A percentile compares a stretch with the other conserved stretches of the same genome.
Conservation (phyloP, 2,888 invertebrate species). For the Yponomeuta malinellus region DNA sequence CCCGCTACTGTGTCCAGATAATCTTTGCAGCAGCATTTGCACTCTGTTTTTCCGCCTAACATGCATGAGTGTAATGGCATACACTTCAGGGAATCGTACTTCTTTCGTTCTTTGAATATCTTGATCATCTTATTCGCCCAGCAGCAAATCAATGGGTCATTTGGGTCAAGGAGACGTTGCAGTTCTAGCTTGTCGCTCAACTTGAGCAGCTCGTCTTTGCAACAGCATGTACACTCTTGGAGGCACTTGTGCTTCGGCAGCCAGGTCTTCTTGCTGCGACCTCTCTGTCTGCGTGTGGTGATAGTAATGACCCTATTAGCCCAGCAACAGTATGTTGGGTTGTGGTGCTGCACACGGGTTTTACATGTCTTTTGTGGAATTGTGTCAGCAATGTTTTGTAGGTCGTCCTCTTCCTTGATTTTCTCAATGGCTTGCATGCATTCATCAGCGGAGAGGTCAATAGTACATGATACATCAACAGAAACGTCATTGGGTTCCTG, state of each 20-base stretch:
- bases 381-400: background rate
- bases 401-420: background rate
- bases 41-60: background rate
- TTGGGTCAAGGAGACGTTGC: background rate
- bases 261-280: background rate
- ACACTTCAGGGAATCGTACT: background rate
- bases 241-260: background rate
- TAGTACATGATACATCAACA: too few species aligned
- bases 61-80: background rate
- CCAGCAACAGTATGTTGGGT: background rate
- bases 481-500: too few species aligned
- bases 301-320: background rate
- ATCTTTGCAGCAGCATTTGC: background rate
- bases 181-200: background rate
- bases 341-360: background rate
- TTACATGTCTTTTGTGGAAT: background rate
- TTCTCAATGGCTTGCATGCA: too few species aligned
- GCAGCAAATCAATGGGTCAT: background rate
- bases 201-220: background rate
- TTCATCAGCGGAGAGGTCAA: too few species aligned
- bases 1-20: background rate
- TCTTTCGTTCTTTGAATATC: background rate
- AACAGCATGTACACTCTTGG: background rate
- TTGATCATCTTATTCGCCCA: conserved; percentile 12
- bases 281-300: background rate